A percentile compares a stretch with the other conserved stretches of the same genome.
phyloP scores from a whole-genome alignment of 2,113 vertebrate species.

The Chroicocephalus ridibundus region DNA sequence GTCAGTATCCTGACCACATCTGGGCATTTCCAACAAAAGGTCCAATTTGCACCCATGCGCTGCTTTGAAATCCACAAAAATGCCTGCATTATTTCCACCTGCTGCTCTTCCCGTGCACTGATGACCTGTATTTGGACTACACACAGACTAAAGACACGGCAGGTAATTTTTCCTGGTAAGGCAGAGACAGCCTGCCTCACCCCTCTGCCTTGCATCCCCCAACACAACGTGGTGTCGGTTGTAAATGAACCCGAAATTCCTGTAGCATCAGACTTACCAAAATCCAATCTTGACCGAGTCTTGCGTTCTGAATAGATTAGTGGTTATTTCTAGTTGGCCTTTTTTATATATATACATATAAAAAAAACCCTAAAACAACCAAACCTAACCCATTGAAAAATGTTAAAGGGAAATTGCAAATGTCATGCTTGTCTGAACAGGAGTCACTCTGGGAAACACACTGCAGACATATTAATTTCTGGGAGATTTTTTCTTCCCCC shows the following conservation, averaged over 20 bases:
- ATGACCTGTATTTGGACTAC: neutral
- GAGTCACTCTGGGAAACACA: constrained; percentile 20
- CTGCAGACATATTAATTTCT: constrained; percentile 7
- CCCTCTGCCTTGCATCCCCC: neutral
- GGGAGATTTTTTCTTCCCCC: neutral
- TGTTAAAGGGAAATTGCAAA: constrained; percentile 43
- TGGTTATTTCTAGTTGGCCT: neutral
- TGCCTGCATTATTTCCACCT: neutral
- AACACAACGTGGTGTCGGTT: neutral
- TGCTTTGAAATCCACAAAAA: neutral
- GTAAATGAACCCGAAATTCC: neutral
- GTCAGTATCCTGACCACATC: neutral
- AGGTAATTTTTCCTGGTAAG: neutral
- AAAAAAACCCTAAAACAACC: neutral
- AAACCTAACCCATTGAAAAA: neutral
- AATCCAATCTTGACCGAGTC: neutral
- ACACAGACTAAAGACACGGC: neutral
- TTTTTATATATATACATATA: neutral
- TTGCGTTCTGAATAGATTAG: neutral
- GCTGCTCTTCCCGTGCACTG: rapidly evolving
- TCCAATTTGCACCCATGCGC: neutral
- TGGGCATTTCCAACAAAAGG: neutral
- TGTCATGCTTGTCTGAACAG: constrained; percentile 40
- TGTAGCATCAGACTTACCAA: neutral
- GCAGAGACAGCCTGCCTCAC: neutral